A percentile compares a stretch with the other conserved stretches of the same genome.
Evolutionary conservation across 2,113 vertebrate genomes (phyloP).

Genomic region (Corythaixoides concolor): DNA sequence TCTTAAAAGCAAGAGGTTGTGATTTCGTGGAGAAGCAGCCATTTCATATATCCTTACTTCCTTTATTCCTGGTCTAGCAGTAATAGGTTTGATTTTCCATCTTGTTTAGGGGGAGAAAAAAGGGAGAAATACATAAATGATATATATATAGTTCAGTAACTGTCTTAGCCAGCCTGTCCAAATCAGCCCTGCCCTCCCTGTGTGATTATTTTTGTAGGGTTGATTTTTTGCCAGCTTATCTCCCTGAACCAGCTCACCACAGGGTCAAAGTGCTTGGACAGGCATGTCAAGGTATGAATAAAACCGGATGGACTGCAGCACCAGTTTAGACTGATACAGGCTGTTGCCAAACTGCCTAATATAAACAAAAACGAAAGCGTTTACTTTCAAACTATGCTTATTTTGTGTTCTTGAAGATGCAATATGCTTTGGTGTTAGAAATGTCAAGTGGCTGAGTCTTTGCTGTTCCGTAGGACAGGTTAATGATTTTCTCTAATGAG

Average conservation of each 20-base stretch:
- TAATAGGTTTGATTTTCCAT: background rate
- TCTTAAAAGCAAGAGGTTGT: background rate
- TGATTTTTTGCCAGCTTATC: background rate
- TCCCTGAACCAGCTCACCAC: background rate
- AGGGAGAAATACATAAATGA: background rate
- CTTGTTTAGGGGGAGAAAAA: background rate
- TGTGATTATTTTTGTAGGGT: slow-evolving; percentile 44
- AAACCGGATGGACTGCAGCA: background rate
- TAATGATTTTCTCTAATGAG: slow-evolving; percentile 59
- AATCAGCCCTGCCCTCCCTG: slow-evolving; percentile 21
- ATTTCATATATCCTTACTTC: background rate
- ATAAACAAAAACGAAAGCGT: background rate
- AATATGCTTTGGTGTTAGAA: slow-evolving; percentile 50
- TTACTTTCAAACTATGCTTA: background rate
- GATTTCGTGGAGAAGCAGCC: background rate
- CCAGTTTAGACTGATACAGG: background rate
- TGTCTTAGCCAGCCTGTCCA: background rate
- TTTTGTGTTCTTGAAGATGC: slow-evolving; percentile 28
- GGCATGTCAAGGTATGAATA: background rate
- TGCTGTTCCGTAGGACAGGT: slow-evolving; percentile 42
- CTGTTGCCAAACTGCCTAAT: background rate
- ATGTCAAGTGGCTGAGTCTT: slow-evolving; percentile 61
- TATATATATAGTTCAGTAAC: background rate
- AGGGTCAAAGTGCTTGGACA: background rate
- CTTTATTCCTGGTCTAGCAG: background rate